phyloP scores from a whole-genome alignment of 2,113 vertebrate genomes.

The Archocentrus centrarchus region DNA sequence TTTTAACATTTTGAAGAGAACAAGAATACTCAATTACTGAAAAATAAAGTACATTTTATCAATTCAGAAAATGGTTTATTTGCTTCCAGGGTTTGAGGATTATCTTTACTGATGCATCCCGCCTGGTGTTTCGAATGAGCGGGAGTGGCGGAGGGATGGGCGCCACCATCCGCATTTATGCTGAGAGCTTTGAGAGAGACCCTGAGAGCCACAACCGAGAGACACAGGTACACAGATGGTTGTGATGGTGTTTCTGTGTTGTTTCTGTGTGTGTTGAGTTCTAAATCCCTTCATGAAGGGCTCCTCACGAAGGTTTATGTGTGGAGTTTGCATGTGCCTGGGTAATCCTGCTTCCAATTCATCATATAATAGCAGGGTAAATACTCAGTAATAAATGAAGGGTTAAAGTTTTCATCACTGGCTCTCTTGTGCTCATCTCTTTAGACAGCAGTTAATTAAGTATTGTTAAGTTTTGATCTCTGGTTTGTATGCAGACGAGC shows the following conservation, averaged over 20 bases:
- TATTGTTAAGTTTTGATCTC: background rate
- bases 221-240: conserved; percentile 87
- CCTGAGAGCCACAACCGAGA: conserved; percentile 91
- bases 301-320: background rate
- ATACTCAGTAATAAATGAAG: background rate
- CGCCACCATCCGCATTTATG: conserved; percentile 92
- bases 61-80: background rate
- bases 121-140: conserved; percentile 94
- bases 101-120: conserved; percentile 89
- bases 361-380: background rate
- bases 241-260: background rate
- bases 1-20: background rate
- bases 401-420: background rate
- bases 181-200: conserved; percentile 94
- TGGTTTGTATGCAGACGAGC: background rate
- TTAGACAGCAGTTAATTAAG: background rate
- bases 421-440: background rate
- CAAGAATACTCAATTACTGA: background rate
- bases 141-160: conserved; percentile 89
- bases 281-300: background rate
- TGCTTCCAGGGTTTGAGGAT: conserved; percentile 89
- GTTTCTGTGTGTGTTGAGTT: background rate
- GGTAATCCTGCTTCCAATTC: background rate
- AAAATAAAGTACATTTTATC: background rate
- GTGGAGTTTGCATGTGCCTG: background rate